A percentile compares a stretch with the other conserved stretches of the same genome.
Evolutionary conservation across 2,113 vertebrate genomes (phyloP).

Genomic region (Sclerurus mexicanus): DNA sequence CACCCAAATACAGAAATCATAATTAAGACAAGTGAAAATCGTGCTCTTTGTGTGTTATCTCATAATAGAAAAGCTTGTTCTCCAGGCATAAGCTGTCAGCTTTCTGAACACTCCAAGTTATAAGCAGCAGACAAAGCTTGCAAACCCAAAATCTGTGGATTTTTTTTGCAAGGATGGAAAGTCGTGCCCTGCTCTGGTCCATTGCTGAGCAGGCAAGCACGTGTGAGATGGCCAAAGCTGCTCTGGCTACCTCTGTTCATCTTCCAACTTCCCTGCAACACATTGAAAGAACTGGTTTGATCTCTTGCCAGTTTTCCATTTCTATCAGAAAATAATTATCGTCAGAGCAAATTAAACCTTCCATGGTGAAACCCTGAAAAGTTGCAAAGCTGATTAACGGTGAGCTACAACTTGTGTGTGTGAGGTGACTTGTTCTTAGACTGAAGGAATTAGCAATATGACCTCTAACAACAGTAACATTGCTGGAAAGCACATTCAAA

Average conservation of each 20-base stretch:
- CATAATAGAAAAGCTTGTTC: background rate
- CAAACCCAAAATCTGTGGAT: background rate
- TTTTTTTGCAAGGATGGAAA: background rate
- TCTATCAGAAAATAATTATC: background rate
- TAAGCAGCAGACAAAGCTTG: background rate
- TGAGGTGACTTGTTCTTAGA: background rate
- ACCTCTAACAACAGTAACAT: background rate
- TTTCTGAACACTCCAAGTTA: background rate
- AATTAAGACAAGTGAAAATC: background rate
- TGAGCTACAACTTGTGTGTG: background rate
- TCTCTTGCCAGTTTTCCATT: background rate
- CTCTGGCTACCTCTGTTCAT: background rate
- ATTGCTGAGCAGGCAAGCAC: background rate
- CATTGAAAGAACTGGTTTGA: background rate
- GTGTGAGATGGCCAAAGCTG: background rate
- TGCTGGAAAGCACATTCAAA: background rate
- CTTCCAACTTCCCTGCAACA: background rate
- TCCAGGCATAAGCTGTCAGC: background rate
- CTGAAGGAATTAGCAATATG: fast-evolving
- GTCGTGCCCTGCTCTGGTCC: background rate
- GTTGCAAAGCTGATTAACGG: background rate
- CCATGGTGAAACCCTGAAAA: background rate
- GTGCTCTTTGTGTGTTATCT: fast-evolving
- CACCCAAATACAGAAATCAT: background rate
- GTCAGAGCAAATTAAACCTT: background rate